A percentile compares a stretch with the other conserved stretches of the same genome.
Evolutionary conservation across 2,113 vertebrate genomes (phyloP).

Genomic region (Oplegnathus fasciatus): DNA sequence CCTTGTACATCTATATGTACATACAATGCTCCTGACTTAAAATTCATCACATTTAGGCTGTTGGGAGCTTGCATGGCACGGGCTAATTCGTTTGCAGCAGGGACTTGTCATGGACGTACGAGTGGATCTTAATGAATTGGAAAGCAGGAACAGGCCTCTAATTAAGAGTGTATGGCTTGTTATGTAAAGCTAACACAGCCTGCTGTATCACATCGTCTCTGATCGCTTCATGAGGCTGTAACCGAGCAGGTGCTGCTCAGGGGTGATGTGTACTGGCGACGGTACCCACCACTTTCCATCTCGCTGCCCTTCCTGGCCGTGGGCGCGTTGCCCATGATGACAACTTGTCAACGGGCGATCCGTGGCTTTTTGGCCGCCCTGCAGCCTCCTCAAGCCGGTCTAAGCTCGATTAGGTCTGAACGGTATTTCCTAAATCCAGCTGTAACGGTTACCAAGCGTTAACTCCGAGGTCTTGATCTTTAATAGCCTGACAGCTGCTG

Average conservation of each 20-base stretch:
- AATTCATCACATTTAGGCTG: background rate
- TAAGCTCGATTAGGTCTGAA: constrained; percentile 48
- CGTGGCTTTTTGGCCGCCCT: constrained; percentile 70
- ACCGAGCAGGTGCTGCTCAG: constrained; percentile 41
- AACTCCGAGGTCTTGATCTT: constrained; percentile 34
- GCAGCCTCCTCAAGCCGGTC: constrained; percentile 68
- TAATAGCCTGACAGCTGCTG: constrained; percentile 63
- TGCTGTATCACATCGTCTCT: constrained; percentile 17
- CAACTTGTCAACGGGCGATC: constrained; percentile 77
- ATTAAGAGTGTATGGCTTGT: constrained; percentile 22
- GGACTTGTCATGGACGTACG: constrained; percentile 16
- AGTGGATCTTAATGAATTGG: constrained; percentile 33
- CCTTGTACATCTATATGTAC: background rate
- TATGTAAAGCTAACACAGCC: constrained; percentile 32
- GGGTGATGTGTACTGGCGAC: constrained; percentile 30
- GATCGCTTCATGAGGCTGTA: constrained; percentile 8
- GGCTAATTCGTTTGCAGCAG: constrained; percentile 25
- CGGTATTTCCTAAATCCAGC: constrained; percentile 54
- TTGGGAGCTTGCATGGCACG: background rate
- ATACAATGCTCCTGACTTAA: background rate
- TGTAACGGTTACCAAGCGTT: constrained; percentile 27
- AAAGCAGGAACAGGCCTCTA: constrained; percentile 36
- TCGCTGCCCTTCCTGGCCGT: constrained; percentile 93
- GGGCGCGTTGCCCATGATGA: constrained; percentile 94
- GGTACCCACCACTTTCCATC: constrained; percentile 91